Base-by-base conservation (phyloP, 2,888 invertebrate genomes). In the Brenthis hecate region DNA sequence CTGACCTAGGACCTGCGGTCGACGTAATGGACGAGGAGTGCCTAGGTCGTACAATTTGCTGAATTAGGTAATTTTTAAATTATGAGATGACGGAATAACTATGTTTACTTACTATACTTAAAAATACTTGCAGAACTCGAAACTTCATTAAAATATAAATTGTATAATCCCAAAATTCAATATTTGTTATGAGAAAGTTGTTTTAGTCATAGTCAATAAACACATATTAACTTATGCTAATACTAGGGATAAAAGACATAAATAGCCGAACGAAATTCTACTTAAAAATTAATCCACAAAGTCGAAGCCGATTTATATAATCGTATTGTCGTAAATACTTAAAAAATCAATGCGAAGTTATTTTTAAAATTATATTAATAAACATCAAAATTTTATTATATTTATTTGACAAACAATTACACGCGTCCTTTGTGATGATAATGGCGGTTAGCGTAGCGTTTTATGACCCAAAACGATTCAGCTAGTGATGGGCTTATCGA, bases 401-500 rank as follows among this genome's bases (percentile, higher is more conserved):
- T 92, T 92, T 92, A 92, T 92, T 91, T 91, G 92, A 92, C 92
- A 92, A 92, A 92, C 91, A 92, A 92, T 91, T 89, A 92, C 88
- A 89, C 85, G 90, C 85, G 85, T 87, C 91, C 84, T 91, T 92
- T 92, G 91, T 91, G 89, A 91, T 91, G 86, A 87, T 90, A 91
- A 92, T 91, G 87, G 88, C 77, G 81, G 83, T 87, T 90, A 91
- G 89, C 91, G 82, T 86, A 87, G 88, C 81, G 82, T 89, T 92
- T 92, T 92, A 92, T 80, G 92, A 85, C 80, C 81, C 77, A 73
- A 79, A 81, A 77, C 79, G 77, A 76, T 77, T 55, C 66, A 43
- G 68, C 56, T 84, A 86, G 85, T 78, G 89, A 74, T 78, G 88
- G 69, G 78, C 68, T 53, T 58, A 65, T 71, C 71, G 75, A 72